Evolutionary conservation across 2,888 invertebrate species (phyloP), one percentile per base, ranked within the genome.

Genomic region (Monoplex corrugatus): DNA sequence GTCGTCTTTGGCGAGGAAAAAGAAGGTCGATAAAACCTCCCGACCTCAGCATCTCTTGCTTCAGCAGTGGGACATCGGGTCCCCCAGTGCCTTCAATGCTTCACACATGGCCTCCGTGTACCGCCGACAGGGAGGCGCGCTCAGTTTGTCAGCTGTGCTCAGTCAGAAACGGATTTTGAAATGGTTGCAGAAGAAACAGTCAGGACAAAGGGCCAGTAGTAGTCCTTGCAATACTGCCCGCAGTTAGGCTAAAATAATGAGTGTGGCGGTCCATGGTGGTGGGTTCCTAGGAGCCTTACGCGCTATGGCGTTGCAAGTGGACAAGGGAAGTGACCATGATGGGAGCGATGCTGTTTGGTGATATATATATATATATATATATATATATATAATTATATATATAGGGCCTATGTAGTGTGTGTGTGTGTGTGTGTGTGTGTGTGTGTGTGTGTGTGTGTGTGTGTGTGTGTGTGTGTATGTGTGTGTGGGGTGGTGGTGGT

Each of bases 391-490:
- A n/a, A n/a, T n/a, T n/a, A n/a, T n/a, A n/a, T n/a, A n/a, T n/a
- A n/a, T n/a, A n/a, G n/a, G n/a, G n/a, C n/a, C n/a, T n/a, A 8
- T 5, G 19, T 10, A n/a, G 43, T 80, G 43, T 80, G 43, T 80
- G 43, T 80, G 43, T 80, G 43, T 80, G 80, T 80, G 80, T 80
- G 80, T 80, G 80, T 80, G 80, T 80, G 83, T 83, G 83, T 83
- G 83, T 83, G 83, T 44, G 83, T 83, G 83, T 28, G 83, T 83
- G 83, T 44, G 83, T 83, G 83, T 83, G 83, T 44, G 83, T 83
- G 83, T 44, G 83, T 83, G 83, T 44, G 83, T 83, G 83, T 83
- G 83, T 83, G 83, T 83, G 83, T 83, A 44, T 83, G 83, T 83
- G 83, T 83, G 83, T 83, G 83, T 83, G 83, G 43, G 83, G 43